These are phyloP conservation scores for Sebastes variabilis DNA, from an alignment of 2,797 vertebrate genomes.

Conservation along the genomic window DNA sequence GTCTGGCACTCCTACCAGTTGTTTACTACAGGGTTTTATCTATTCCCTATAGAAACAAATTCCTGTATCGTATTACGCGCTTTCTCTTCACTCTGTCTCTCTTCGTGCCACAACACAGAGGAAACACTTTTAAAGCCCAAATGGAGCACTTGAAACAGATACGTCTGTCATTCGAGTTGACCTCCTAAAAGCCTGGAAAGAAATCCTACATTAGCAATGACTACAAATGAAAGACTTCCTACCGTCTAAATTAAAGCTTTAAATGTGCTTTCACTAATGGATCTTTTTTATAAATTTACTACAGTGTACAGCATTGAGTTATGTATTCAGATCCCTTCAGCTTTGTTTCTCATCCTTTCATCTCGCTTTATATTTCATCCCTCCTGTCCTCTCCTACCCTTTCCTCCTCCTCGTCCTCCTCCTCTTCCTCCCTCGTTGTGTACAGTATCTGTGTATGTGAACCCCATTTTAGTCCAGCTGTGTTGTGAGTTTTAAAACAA, in stretches of 20 bases:
- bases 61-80: constrained; percentile 24
- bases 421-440: not conserved
- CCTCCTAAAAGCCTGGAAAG: constrained; percentile 61
- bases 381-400: constrained; percentile 1
- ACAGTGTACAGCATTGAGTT: not conserved
- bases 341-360: constrained; percentile 14
- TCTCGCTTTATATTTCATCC: constrained; percentile 22
- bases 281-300: not conserved
- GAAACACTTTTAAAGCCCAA: constrained; percentile 41
- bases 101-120: constrained; percentile 16
- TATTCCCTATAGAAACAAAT: constrained; percentile 26
- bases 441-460: constrained; percentile 22
- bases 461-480: constrained; percentile 50
- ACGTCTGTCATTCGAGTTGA: constrained; percentile 57
- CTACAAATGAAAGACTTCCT: constrained; percentile 67
- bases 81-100: constrained; percentile 6
- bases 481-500: constrained; percentile 59
- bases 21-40: not conserved
- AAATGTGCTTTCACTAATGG: not conserved
- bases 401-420: not conserved
- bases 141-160: constrained; percentile 59
- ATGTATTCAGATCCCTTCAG: not conserved
- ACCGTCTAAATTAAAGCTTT: constrained; percentile 26
- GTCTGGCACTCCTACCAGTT: not conserved
- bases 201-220: constrained; percentile 66